Evolutionary conservation across 2,113 vertebrate species (phyloP), one percentile per base, ranked within the genome.

Genomic region (Myrmophylax atrothorax): DNA sequence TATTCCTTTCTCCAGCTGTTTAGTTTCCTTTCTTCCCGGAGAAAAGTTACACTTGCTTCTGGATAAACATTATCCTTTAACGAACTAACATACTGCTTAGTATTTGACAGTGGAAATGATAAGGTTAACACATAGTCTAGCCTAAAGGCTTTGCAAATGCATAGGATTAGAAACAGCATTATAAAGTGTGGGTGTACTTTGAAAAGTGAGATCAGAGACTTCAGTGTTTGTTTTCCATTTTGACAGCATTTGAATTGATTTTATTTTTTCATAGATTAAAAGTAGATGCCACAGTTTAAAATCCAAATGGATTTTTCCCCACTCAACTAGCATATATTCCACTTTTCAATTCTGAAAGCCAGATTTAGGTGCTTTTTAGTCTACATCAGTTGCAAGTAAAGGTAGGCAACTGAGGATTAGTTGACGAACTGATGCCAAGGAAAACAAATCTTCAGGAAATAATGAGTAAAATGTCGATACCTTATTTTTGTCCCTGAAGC

Each of bases 91-190:
- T 3, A 83, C 63, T 23, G 70, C 87, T 38, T n/a, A 67, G 40
- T 69, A 70, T 49, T 56, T 74, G 70, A 87, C 70, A 64, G 80
- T 69, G 62, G 69, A 91, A 92, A 94, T 74, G 50, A 60, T 40
- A 44, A 42, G 35, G 63, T 91, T 84, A 91, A 93, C 76, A 92
- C 29, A 17, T 0, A 89, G 60, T 59, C 80, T 52, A 76, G 64
- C 83, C 73, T 92, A 89, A 74, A 81, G 81, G 89, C 89, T 96
- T 89, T 86, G 87, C 81, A 90, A 87, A 93, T 59, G 95, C 84
- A 66, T 13, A 93, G 70, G 83, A 89, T 87, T 93, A 77, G 91
- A 89, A 83, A 19, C 67, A 91, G 88, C 81, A 70, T 52, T 78
- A 46, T 49, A 69, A 94, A 97, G 95, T 91, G 93, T 80, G 90